Conservation (phyloP, 2,888 invertebrate species). For the Esperia sulphurella region DNA sequence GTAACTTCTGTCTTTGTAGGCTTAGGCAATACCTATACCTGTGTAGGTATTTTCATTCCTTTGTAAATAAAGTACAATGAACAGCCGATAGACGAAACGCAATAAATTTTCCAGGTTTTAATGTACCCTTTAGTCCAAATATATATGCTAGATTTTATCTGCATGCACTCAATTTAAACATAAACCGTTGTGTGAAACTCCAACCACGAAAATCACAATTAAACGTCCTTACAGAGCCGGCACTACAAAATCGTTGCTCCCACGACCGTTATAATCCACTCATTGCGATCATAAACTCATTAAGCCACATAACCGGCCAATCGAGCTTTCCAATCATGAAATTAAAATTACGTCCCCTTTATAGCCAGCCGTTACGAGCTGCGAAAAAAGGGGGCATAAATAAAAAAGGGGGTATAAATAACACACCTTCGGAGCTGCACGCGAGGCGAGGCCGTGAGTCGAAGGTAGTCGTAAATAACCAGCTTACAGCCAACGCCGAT, state of each 20-base stretch:
- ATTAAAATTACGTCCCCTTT: slow-evolving; percentile 78
- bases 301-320: slow-evolving; percentile 74
- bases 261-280: slow-evolving; percentile 61
- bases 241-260: slow-evolving; percentile 34
- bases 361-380: slow-evolving; percentile 75
- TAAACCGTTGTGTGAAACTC: background rate
- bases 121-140: too few species aligned
- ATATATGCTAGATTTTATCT: too few species aligned
- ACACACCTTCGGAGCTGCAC: slow-evolving; percentile 73
- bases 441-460: slow-evolving; percentile 58
- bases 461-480: slow-evolving; percentile 68
- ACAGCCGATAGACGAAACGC: too few species aligned
- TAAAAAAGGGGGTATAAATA: slow-evolving; percentile 77
- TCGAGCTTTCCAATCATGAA: slow-evolving; percentile 79
- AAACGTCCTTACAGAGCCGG: slow-evolving; percentile 13
- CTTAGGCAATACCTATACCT: too few species aligned
- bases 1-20: too few species aligned
- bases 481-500: slow-evolving; percentile 65
- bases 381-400: slow-evolving; percentile 79
- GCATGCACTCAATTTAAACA: too few species aligned
- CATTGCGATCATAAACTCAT: slow-evolving; percentile 72
- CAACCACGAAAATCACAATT: slow-evolving; percentile 3
- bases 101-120: too few species aligned
- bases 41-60: too few species aligned
- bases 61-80: too few species aligned